Conservation (phyloP, 2,113 vertebrate genomes). For the Nymphicus hollandicus region DNA sequence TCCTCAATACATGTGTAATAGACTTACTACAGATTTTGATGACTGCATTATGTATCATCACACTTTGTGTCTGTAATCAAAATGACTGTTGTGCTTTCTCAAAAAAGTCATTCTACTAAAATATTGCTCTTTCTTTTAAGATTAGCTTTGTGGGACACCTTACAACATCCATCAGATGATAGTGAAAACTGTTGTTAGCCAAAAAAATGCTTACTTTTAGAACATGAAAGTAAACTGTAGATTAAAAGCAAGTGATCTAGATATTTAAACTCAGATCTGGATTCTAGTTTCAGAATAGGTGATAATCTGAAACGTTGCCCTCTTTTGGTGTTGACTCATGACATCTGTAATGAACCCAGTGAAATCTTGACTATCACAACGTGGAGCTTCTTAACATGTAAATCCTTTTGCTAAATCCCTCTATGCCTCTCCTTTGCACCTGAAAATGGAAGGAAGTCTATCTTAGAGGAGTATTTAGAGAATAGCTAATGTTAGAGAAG, state of each 20-base stretch:
- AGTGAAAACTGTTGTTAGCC: background rate
- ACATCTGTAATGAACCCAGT: background rate
- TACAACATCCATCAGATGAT: background rate
- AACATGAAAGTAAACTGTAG: background rate
- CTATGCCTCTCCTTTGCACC: background rate
- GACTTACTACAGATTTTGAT: background rate
- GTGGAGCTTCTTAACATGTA: background rate
- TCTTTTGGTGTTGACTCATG: background rate
- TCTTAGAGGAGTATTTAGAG: background rate
- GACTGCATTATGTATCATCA: background rate
- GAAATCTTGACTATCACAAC: background rate
- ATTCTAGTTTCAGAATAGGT: background rate
- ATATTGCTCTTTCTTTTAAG: background rate
- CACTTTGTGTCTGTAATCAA: background rate
- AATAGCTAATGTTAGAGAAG: background rate
- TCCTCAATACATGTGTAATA: background rate
- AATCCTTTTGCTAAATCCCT: background rate
- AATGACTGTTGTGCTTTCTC: background rate
- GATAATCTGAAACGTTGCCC: background rate
- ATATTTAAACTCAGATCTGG: background rate
- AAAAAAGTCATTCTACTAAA: background rate
- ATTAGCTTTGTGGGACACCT: background rate
- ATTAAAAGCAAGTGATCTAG: accelerated
- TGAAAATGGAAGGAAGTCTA: background rate
- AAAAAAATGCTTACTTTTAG: background rate